These are phyloP conservation scores for Entomobrya proxima DNA, from an alignment of 2,888 invertebrate species.

Conservation along the genomic window DNA sequence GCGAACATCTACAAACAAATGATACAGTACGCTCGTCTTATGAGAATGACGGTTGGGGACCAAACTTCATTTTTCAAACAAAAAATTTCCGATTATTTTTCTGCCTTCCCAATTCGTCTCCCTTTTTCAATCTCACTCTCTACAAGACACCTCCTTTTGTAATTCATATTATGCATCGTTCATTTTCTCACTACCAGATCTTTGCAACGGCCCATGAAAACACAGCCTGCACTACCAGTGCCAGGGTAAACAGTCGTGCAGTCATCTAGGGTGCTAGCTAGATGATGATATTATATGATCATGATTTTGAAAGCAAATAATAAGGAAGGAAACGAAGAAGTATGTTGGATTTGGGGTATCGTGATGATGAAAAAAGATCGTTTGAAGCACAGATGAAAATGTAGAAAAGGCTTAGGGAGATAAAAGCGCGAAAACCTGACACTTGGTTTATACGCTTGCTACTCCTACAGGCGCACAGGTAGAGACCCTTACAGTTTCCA, in stretches of 20 bases:
- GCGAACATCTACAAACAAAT: conserved; percentile 28
- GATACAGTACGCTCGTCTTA: conserved; percentile 19
- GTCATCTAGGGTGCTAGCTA: not conserved
- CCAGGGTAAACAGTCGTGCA: not conserved
- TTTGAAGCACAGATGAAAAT: not conserved
- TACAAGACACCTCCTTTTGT: conserved; percentile 32
- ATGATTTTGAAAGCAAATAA: conserved; percentile 47
- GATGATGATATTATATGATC: conserved; percentile 38
- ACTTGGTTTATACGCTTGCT: not conserved
- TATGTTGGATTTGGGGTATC: not conserved
- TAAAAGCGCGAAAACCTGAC: not conserved
- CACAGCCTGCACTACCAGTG: not conserved
- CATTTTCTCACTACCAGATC: not conserved
- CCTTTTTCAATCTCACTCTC: conserved; percentile 33
- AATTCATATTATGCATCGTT: conserved; percentile 39
- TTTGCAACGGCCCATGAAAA: not conserved
- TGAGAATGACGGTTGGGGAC: conserved; percentile 46
- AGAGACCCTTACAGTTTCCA: too few species aligned
- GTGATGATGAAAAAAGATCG: not conserved
- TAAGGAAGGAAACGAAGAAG: conserved; percentile 50
- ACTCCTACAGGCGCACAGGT: too few species aligned
- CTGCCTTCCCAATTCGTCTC: conserved; percentile 43
- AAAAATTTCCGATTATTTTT: conserved; percentile 61
- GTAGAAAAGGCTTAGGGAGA: not conserved
- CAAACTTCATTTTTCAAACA: conserved; percentile 45